Evolutionary conservation across 2,113 vertebrate genomes (phyloP).

Genomic region (Heterotilapia buettikoferi): DNA sequence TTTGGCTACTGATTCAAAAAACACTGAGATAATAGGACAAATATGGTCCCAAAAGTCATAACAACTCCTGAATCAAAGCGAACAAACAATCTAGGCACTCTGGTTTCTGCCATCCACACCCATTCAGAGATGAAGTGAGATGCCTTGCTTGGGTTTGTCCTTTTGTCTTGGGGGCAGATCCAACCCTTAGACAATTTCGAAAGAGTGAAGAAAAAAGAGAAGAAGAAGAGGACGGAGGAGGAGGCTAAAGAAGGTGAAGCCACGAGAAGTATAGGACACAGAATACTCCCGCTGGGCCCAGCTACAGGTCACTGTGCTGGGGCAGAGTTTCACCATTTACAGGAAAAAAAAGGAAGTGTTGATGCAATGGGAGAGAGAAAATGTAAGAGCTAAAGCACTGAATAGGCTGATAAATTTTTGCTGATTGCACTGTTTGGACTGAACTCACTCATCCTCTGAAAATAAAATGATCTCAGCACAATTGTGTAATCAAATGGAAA

Average conservation of each 20-base stretch:
- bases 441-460: not conserved
- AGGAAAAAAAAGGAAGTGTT: conserved; percentile 35
- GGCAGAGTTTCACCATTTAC: conserved; percentile 62
- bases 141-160: conserved; percentile 22
- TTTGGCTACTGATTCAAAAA: not conserved
- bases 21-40: not conserved
- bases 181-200: conserved; percentile 28
- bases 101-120: not conserved
- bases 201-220: conserved; percentile 20
- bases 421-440: conserved; percentile 31
- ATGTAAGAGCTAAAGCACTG: not conserved
- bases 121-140: not conserved
- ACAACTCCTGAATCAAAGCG: not conserved
- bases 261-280: conserved; percentile 39
- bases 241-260: conserved; percentile 30
- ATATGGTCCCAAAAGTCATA: not conserved
- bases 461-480: conserved; percentile 10
- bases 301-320: conserved; percentile 43
- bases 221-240: not conserved
- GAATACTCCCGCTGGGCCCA: conserved; percentile 60
- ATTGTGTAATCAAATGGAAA: conserved; percentile 32
- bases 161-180: conserved; percentile 39
- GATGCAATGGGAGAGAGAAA: conserved; percentile 27
- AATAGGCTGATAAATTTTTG: conserved; percentile 39
- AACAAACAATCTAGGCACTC: not conserved